Conservation (phyloP, 2,113 vertebrate genomes). For the Muntiacus muntjak region DNA sequence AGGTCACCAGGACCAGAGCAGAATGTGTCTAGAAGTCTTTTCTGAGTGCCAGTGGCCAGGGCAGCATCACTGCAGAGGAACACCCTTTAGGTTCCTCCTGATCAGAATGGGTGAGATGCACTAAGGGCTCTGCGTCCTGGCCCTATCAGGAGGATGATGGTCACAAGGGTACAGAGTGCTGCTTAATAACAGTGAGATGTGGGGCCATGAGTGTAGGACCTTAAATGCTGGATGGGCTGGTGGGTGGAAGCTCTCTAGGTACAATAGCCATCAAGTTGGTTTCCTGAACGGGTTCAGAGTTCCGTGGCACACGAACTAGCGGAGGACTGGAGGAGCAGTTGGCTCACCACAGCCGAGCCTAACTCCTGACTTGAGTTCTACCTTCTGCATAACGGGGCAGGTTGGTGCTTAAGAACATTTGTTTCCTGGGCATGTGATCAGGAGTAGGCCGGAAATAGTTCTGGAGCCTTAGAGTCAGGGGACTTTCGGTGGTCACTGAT, state of each 20-base stretch:
- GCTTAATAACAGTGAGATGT: neutral
- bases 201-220: neutral
- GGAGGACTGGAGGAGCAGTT: neutral
- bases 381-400: neutral
- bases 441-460: fast-evolving
- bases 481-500: no score
- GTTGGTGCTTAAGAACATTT: neutral
- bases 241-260: neutral
- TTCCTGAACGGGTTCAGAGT: no score
- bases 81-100: neutral
- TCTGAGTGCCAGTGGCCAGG: neutral
- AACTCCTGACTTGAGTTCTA: neutral
- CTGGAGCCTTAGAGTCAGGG: neutral
- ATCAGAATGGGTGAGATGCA: neutral
- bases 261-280: no score
- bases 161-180: neutral
- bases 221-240: neutral
- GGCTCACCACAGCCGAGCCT: neutral
- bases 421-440: neutral
- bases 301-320: neutral
- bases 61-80: neutral
- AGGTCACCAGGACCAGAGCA: neutral
- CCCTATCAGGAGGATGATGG: neutral
- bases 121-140: neutral
- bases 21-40: neutral